Percentiles rank a stretch among this genome's conserved stretches.
These are phyloP conservation scores for Urocitellus parryii DNA, from an alignment of 2,113 vertebrate species.

Conservation along the genomic window DNA sequence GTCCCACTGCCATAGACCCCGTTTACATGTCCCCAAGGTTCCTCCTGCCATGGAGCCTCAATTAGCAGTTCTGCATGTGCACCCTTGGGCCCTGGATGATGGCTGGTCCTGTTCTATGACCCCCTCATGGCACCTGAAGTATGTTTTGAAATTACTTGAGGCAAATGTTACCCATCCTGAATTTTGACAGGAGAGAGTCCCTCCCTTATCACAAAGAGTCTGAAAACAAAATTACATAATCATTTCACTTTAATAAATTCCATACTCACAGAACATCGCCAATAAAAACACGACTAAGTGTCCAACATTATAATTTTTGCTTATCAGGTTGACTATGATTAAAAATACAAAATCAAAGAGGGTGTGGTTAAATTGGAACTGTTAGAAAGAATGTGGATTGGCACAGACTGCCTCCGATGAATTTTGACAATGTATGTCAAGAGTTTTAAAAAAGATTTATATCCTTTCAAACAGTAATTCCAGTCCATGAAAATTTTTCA, in stretches of 20 bases:
- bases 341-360: conserved; percentile 30
- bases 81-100: neutral
- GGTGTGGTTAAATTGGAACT: conserved; percentile 9
- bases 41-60: neutral
- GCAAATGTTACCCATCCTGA: conserved; percentile 4
- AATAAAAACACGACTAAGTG: conserved; percentile 30
- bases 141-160: conserved; percentile 49
- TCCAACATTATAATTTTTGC: conserved; percentile 44
- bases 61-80: neutral
- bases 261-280: conserved; percentile 55
- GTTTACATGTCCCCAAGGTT: fast-evolving
- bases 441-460: conserved; percentile 67
- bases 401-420: neutral
- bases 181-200: neutral
- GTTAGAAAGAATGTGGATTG: conserved; percentile 53
- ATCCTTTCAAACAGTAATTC: conserved; percentile 49
- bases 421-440: conserved; percentile 51
- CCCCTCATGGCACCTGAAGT: neutral
- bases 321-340: conserved; percentile 64
- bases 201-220: conserved; percentile 33
- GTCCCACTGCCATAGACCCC: fast-evolving
- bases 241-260: conserved; percentile 62
- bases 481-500: conserved; percentile 58
- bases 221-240: conserved; percentile 54
- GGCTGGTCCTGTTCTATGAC: neutral